phyloP scores from a whole-genome alignment of 2,888 invertebrate species.

The Pachydiplax longipennis region DNA sequence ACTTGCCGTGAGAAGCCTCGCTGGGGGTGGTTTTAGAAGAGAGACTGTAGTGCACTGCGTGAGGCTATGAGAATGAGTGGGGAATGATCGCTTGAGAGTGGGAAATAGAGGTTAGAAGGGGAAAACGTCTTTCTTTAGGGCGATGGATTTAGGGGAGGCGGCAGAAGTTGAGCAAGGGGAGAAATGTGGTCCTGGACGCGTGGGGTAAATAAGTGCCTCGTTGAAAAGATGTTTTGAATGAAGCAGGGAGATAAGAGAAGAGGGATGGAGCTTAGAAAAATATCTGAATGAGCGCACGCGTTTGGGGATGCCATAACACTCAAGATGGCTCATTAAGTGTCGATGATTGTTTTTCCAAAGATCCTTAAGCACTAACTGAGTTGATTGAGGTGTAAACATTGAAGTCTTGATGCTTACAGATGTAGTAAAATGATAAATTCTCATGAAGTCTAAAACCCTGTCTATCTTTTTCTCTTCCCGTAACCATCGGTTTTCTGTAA shows the following conservation, averaged over 20 bases:
- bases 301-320: background rate
- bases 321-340: conserved; percentile 26
- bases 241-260: conserved; percentile 5
- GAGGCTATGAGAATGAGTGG: conserved; percentile 18
- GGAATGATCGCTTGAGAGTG: conserved; percentile 6
- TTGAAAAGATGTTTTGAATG: conserved; percentile 43
- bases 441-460: too few relatives aligned
- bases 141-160: background rate
- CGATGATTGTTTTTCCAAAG: background rate
- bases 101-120: conserved; percentile 30
- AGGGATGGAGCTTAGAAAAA: background rate
- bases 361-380: background rate
- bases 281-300: background rate
- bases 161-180: background rate
- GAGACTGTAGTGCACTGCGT: conserved; percentile 12
- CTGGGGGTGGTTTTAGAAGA: background rate
- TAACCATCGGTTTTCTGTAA: too few relatives aligned
- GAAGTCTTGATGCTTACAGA: too few relatives aligned
- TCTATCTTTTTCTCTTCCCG: too few relatives aligned
- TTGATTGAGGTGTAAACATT: too few relatives aligned
- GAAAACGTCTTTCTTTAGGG: background rate
- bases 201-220: conserved; percentile 5
- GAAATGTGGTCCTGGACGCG: background rate
- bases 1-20: conserved; percentile 37
- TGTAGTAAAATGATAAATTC: too few relatives aligned